Percentiles rank a stretch among this genome's conserved stretches.
Conservation (phyloP, 2,888 invertebrate genomes). For the Ferrisia virgata region DNA sequence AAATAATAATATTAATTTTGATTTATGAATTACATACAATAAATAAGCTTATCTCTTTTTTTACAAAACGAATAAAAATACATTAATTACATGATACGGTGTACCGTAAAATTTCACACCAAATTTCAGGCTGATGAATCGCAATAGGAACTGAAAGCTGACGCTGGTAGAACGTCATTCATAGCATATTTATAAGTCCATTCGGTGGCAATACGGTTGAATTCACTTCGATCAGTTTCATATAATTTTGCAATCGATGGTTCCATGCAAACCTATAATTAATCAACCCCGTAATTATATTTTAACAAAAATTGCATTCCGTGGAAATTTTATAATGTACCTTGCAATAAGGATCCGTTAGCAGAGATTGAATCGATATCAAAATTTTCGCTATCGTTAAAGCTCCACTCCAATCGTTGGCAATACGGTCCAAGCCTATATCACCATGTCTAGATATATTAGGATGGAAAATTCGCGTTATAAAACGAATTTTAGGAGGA, state of each 20-base stretch:
- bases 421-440: conserved; percentile 91
- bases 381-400: conserved; percentile 85
- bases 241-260: conserved; percentile 78
- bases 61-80: too few relatives aligned
- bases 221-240: conserved; percentile 66
- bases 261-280: conserved; percentile 73
- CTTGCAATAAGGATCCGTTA: conserved; percentile 85
- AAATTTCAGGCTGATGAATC: not conserved
- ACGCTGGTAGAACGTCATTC: conserved; percentile 61
- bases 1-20: too few relatives aligned
- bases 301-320: not conserved
- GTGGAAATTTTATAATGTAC: conserved; percentile 54
- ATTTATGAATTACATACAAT: too few relatives aligned
- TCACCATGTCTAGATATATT: conserved; percentile 93
- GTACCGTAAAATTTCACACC: too few relatives aligned
- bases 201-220: conserved; percentile 74
- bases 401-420: conserved; percentile 94
- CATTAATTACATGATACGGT: too few relatives aligned
- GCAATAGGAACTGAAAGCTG: conserved; percentile 51
- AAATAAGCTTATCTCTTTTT: too few relatives aligned
- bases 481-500: conserved; percentile 86
- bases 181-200: conserved; percentile 93
- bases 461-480: conserved; percentile 90
- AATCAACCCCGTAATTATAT: not conserved
- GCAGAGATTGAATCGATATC: conserved; percentile 80